Evolutionary conservation across 1,140 invertebrate genomes (phyloP).

Genomic region (Diabrotica virgifera): DNA sequence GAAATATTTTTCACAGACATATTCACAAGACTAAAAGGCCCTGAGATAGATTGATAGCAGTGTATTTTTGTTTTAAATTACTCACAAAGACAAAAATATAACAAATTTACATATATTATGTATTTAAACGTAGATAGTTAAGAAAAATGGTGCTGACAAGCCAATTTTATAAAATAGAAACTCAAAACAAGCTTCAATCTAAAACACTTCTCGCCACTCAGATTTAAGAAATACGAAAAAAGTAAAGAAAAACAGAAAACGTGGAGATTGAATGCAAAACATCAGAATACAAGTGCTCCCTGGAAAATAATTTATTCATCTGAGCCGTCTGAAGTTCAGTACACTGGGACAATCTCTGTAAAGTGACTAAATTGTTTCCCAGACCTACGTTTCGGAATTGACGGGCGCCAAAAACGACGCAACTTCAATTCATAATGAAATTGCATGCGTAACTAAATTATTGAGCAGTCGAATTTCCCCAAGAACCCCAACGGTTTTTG

Average conservation of each 20-base stretch:
- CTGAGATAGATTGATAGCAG: too few relatives aligned
- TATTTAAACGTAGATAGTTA: too few relatives aligned
- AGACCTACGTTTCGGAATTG: not conserved
- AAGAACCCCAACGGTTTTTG: conserved; percentile 7
- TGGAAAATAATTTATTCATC: not conserved
- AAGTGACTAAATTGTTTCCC: not conserved
- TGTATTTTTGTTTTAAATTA: too few relatives aligned
- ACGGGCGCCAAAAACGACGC: conserved; percentile 4
- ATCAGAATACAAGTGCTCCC: not conserved
- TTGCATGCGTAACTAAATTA: conserved; percentile 10
- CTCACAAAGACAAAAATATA: too few relatives aligned
- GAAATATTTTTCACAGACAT: too few relatives aligned
- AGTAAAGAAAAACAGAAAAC: not conserved
- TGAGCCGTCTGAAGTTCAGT: not conserved
- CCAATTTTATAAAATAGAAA: too few relatives aligned
- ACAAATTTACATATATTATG: too few relatives aligned
- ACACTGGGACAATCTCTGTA: not conserved
- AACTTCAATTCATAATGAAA: conserved; percentile 8
- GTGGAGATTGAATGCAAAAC: not conserved
- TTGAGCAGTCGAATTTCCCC: conserved; percentile 5
- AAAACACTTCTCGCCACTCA: too few relatives aligned
- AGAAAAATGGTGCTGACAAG: too few relatives aligned
- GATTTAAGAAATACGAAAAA: not conserved
- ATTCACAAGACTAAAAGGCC: too few relatives aligned
- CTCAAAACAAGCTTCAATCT: too few relatives aligned